phyloP scores from a whole-genome alignment of 2,888 invertebrate species.

The Gibbula magus region DNA sequence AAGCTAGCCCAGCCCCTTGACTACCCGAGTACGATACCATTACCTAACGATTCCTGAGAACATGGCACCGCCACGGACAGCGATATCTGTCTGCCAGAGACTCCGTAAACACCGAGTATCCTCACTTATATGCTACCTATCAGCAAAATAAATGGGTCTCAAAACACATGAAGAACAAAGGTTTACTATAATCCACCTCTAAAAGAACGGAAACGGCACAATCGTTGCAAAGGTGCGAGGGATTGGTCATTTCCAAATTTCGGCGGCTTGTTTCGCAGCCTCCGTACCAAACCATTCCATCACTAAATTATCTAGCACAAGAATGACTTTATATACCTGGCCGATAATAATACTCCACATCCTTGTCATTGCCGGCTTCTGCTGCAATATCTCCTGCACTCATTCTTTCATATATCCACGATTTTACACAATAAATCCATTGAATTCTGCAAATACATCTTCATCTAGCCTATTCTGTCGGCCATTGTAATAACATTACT shows the following conservation, averaged over 20 bases:
- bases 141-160: too few species aligned
- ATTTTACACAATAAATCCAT: conserved; percentile 42
- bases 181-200: not conserved
- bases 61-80: too few species aligned
- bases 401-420: conserved; percentile 53
- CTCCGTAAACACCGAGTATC: too few species aligned
- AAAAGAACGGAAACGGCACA: not conserved
- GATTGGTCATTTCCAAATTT: not conserved
- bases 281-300: conserved; percentile 13
- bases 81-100: too few species aligned
- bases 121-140: too few species aligned
- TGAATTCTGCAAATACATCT: conserved; percentile 49
- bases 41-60: too few species aligned
- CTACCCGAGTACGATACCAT: too few species aligned
- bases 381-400: conserved; percentile 64
- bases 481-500: conserved; percentile 67
- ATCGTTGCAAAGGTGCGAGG: not conserved
- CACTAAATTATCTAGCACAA: not conserved
- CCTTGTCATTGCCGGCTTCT: conserved; percentile 66
- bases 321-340: conserved; percentile 54
- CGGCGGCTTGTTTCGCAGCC: not conserved
- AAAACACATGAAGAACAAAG: not conserved
- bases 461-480: conserved; percentile 51
- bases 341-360: conserved; percentile 67
- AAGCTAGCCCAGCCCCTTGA: too few species aligned